A percentile compares a stretch with the other conserved stretches of the same genome.
These are phyloP conservation scores for Molorchus minor DNA, from an alignment of 2,888 invertebrate species.

Conservation along the genomic window DNA sequence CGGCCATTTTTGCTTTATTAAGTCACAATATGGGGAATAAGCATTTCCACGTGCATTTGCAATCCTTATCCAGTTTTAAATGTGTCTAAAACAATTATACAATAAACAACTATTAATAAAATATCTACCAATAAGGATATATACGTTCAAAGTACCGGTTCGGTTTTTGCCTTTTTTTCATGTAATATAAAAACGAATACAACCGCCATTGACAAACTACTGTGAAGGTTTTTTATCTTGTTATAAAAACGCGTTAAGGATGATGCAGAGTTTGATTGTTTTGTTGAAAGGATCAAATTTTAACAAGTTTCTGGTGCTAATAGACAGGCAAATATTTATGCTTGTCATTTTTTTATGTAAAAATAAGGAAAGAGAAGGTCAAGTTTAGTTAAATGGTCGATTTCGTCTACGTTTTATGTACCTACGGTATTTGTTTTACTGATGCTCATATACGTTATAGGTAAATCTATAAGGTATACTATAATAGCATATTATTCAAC, in stretches of 20 bases:
- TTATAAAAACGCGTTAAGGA: constrained; percentile 5
- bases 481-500: too few species aligned
- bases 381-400: constrained; percentile 7
- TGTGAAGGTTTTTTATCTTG: constrained; percentile 5
- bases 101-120: too few species aligned
- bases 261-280: constrained; percentile 7
- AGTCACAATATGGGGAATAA: too few species aligned
- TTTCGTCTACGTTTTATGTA: background rate
- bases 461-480: too few species aligned
- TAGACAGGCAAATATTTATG: constrained; percentile 6
- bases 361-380: constrained; percentile 5
- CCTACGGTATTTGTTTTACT: background rate
- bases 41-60: too few species aligned
- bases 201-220: constrained; percentile 4
- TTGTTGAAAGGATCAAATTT: constrained; percentile 9
- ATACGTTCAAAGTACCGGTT: too few species aligned
- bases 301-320: constrained; percentile 12
- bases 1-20: constrained; percentile 56
- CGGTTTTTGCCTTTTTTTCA: too few species aligned
- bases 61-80: too few species aligned
- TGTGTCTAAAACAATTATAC: too few species aligned
- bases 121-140: too few species aligned
- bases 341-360: background rate
- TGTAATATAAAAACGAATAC: too few species aligned
- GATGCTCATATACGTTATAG: too few species aligned